Evolutionary conservation across 2,797 vertebrate species (phyloP).

Genomic region (Karalla daura): DNA sequence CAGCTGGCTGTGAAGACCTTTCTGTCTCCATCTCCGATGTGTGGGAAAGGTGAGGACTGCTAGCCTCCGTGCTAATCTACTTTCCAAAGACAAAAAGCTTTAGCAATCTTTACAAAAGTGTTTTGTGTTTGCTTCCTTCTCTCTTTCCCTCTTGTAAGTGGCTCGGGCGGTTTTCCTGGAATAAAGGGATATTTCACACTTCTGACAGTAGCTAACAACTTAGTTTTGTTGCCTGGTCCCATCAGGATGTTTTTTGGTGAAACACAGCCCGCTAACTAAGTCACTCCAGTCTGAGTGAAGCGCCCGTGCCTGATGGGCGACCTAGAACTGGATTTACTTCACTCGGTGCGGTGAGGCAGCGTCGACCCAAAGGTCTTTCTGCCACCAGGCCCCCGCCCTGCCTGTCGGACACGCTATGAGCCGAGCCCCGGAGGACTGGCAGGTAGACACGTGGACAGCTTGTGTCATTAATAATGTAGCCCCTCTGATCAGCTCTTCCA

Average conservation of each 20-base stretch:
- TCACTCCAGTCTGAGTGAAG: not conserved
- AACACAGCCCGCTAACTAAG: not conserved
- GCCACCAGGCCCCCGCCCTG: not conserved
- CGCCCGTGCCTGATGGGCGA: not conserved
- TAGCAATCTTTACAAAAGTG: not conserved
- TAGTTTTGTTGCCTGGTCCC: not conserved
- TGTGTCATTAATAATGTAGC: conserved; percentile 54
- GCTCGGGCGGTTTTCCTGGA: not conserved
- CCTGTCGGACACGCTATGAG: conserved; percentile 22
- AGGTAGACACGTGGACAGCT: conserved; percentile 31
- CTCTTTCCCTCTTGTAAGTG: not conserved
- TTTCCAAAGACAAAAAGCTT: not conserved
- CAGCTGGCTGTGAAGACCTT: no score
- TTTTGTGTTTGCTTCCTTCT: not conserved
- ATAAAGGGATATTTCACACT: not conserved
- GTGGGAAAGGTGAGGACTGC: no score
- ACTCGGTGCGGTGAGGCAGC: not conserved
- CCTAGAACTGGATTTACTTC: not conserved
- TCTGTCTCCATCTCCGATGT: not conserved
- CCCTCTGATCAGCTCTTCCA: conserved; percentile 10
- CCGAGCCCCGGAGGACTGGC: not conserved
- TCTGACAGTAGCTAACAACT: not conserved
- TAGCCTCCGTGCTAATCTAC: no score
- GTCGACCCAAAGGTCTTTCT: not conserved
- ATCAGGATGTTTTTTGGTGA: not conserved